Conservation (phyloP, 1,140 invertebrate species). For the Trachymyrmex septentrionalis region DNA sequence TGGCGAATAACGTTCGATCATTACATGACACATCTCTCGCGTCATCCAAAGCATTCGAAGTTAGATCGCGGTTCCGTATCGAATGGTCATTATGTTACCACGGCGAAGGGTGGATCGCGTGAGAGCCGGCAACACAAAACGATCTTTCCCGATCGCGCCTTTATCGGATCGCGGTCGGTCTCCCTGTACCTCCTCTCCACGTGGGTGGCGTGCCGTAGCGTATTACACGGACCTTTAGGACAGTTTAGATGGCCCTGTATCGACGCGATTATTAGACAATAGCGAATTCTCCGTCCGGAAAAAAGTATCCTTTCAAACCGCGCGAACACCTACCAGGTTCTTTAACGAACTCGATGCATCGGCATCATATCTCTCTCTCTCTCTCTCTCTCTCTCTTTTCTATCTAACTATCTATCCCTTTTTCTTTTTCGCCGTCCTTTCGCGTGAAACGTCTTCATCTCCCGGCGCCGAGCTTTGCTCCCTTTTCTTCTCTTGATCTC, state of each 20-base stretch:
- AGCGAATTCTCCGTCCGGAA: conserved; percentile 52
- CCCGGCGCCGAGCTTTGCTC: conserved; percentile 44
- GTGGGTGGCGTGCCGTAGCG: conserved; percentile 61
- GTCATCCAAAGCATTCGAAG: conserved; percentile 27
- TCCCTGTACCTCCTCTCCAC: conserved; percentile 35
- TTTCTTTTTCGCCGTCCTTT: conserved; percentile 19
- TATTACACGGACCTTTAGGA: conserved; percentile 69
- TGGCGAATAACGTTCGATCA: conserved; percentile 59
- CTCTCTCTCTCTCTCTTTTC: neutral
- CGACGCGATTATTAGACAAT: conserved; percentile 65
- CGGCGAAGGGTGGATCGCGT: conserved; percentile 41
- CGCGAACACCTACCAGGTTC: conserved; percentile 63
- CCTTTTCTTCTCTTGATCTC: conserved; percentile 67
- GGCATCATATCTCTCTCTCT: conserved; percentile 16
- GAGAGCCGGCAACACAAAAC: conserved; percentile 61
- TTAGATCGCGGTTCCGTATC: conserved; percentile 51
- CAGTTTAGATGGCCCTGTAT: conserved; percentile 62
- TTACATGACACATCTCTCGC: conserved; percentile 44
- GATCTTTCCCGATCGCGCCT: conserved; percentile 55
- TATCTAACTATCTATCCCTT: neutral
- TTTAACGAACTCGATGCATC: conserved; percentile 26
- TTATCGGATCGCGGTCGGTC: conserved; percentile 57
- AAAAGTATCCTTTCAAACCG: conserved; percentile 64
- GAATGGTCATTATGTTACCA: conserved; percentile 55
- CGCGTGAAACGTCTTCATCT: conserved; percentile 64